phyloP scores from a whole-genome alignment of 2,888 invertebrate species.

The Pterobdella sp. region DNA sequence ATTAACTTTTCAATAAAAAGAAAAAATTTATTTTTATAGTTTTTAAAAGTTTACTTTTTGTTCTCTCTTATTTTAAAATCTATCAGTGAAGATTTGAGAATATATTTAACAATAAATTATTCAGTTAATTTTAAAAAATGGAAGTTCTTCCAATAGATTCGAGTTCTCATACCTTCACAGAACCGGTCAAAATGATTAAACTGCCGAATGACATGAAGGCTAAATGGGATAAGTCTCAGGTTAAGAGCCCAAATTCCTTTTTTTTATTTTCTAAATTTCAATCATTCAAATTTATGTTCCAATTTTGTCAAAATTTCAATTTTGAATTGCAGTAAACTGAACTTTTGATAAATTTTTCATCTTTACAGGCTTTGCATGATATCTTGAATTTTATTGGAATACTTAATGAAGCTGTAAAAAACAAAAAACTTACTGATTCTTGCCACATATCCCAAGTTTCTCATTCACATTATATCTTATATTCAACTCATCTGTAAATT shows the following conservation, averaged over 20 bases:
- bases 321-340: neutral
- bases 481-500: neutral
- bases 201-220: conserved; percentile 13
- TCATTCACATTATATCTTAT: neutral
- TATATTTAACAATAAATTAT: too few relatives aligned
- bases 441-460: conserved; percentile 55
- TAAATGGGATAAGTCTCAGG: conserved; percentile 26
- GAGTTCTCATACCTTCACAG: neutral
- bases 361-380: conserved; percentile 58
- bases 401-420: conserved; percentile 75
- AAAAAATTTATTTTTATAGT: too few relatives aligned
- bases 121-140: too few relatives aligned
- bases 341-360: conserved; percentile 8
- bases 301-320: neutral
- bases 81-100: too few relatives aligned
- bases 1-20: too few relatives aligned
- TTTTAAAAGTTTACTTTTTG: too few relatives aligned
- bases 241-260: neutral
- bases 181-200: conserved; percentile 10
- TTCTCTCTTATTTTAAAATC: too few relatives aligned
- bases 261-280: conserved; percentile 5
- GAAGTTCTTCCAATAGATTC: conserved; percentile 3
- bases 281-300: neutral
- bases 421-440: conserved; percentile 61
- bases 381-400: conserved; percentile 78